These are phyloP conservation scores for Fabriciana adippe DNA, from an alignment of 2,888 invertebrate genomes.

Conservation along the genomic window DNA sequence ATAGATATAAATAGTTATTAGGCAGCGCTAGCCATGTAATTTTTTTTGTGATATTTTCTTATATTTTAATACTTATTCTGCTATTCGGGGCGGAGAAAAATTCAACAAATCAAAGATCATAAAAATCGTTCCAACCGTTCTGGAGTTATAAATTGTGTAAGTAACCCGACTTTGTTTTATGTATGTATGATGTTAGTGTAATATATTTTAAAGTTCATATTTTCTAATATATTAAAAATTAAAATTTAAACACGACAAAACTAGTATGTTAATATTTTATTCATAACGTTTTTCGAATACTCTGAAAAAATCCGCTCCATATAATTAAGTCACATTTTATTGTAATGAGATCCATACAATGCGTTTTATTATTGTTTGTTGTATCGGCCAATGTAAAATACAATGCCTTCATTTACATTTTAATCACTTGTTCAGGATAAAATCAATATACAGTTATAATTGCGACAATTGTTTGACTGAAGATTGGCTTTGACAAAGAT, in stretches of 20 bases:
- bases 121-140: no score
- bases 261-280: no score
- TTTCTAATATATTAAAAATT: neutral
- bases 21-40: no score
- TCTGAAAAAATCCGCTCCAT: neutral
- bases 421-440: conserved; percentile 61
- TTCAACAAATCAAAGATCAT: no score
- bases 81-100: no score
- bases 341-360: conserved; percentile 42
- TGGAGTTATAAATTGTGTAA: no score
- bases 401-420: conserved; percentile 67
- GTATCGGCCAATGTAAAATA: conserved; percentile 44
- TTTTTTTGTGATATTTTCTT: no score
- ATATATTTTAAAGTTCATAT: neutral
- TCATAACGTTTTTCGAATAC: no score
- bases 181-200: neutral
- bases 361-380: conserved; percentile 42
- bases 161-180: no score
- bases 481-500: conserved; percentile 9
- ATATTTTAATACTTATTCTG: no score
- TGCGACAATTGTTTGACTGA: conserved; percentile 43
- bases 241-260: no score
- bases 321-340: conserved; percentile 36
- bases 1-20: no score
- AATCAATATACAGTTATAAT: conserved; percentile 60